Conservation (phyloP, 2,113 vertebrate species). For the Cyprinodon variegatus region DNA sequence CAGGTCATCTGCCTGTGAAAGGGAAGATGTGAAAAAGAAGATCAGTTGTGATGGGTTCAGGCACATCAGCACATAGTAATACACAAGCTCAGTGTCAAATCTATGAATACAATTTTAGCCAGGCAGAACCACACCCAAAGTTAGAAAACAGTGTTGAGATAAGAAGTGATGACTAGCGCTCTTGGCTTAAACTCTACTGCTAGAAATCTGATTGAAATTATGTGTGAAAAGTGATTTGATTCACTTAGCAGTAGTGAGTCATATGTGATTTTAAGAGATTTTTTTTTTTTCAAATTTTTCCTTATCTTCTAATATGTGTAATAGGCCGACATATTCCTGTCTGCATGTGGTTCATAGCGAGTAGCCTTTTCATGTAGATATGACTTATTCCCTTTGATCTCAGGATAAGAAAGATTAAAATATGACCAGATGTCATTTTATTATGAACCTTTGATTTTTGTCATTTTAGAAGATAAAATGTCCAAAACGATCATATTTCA, state of each 20-base stretch:
- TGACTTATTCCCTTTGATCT: conserved; percentile 7
- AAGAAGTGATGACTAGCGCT: not conserved
- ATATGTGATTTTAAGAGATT: not conserved
- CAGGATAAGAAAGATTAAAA: not conserved
- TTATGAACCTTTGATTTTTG: not conserved
- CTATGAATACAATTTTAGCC: not conserved
- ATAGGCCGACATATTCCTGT: not conserved
- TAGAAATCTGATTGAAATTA: not conserved
- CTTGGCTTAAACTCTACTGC: not conserved
- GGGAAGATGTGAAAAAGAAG: conserved; percentile 52
- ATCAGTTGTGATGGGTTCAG: conserved; percentile 52
- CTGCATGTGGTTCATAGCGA: not conserved
- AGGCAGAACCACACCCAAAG: conserved; percentile 3
- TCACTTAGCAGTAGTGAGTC: conserved; percentile 6
- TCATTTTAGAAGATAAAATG: not conserved
- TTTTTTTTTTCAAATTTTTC: conserved; percentile 1
- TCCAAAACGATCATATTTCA: not conserved
- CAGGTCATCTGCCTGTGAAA: conserved; percentile 60
- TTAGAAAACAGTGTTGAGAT: not conserved
- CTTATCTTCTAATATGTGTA: not conserved
- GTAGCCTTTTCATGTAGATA: not conserved
- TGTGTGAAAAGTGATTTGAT: not conserved
- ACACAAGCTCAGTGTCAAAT: conserved; percentile 37
- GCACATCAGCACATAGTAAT: conserved; percentile 43
- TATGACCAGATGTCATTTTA: not conserved